Percentiles rank a stretch among this genome's conserved stretches.
Evolutionary conservation across 2,888 invertebrate species (phyloP).

Genomic region (Drosophila rellima): DNA sequence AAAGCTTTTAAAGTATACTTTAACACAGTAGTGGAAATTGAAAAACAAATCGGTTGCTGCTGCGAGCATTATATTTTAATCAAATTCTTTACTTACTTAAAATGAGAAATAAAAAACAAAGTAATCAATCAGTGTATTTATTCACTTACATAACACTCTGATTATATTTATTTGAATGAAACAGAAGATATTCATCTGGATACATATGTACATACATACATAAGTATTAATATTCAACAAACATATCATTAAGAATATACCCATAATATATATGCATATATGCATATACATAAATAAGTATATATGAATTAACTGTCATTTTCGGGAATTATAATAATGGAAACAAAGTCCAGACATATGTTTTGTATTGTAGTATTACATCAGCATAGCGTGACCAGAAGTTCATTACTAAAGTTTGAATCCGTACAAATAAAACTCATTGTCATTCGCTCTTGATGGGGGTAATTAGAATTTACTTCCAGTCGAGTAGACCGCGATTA

Average conservation of each 20-base stretch:
- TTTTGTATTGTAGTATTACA: constrained; percentile 24
- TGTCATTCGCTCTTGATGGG: constrained; percentile 2
- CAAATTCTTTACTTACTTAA: too few relatives aligned
- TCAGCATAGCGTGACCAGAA: constrained; percentile 26
- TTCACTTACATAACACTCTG: too few relatives aligned
- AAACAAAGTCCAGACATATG: constrained; percentile 7
- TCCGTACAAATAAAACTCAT: constrained; percentile 3
- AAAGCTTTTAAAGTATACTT: too few relatives aligned
- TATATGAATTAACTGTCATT: neutral
- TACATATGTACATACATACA: too few relatives aligned
- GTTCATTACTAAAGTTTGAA: constrained; percentile 13
- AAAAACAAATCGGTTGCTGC: too few relatives aligned
- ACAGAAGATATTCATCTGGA: too few relatives aligned
- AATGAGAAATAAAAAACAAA: too few relatives aligned
- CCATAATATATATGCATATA: too few relatives aligned
- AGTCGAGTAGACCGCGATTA: constrained; percentile 83
- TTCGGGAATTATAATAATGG: neutral
- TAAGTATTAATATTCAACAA: too few relatives aligned
- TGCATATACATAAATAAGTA: neutral
- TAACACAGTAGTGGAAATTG: too few relatives aligned
- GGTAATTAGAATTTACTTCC: constrained; percentile 58
- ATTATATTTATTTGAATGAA: too few relatives aligned
- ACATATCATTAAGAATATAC: neutral
- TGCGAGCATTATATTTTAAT: too few relatives aligned
- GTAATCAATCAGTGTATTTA: neutral